phyloP scores from a whole-genome alignment of 2,888 invertebrate species.

The Tiliacea citrago region DNA sequence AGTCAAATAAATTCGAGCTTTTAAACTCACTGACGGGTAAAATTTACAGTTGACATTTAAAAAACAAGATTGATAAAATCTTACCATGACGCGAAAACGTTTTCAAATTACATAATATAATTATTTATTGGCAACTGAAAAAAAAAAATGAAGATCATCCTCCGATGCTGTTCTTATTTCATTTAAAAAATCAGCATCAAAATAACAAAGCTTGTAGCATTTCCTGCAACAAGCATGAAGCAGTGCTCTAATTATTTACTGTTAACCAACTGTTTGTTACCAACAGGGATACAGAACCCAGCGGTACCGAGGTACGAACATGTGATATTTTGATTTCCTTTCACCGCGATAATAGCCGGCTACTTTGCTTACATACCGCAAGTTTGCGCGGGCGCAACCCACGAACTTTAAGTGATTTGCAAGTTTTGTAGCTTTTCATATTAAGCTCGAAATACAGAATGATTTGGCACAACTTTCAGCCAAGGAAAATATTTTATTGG shows the following conservation, averaged over 20 bases:
- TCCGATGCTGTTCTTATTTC: background rate
- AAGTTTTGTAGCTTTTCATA: background rate
- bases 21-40: background rate
- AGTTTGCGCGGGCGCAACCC: slow-evolving; percentile 39
- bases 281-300: slow-evolving; percentile 10
- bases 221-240: slow-evolving; percentile 20
- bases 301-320: slow-evolving; percentile 51
- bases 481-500: background rate
- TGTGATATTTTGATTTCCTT: slow-evolving; percentile 73
- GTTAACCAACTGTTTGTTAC: slow-evolving; percentile 17
- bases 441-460: background rate
- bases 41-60: background rate
- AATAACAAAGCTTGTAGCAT: slow-evolving; percentile 3
- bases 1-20: background rate
- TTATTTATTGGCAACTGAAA: background rate
- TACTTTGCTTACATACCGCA: slow-evolving; percentile 64
- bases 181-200: background rate
- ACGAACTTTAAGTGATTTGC: slow-evolving; percentile 3
- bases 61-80: background rate
- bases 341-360: slow-evolving; percentile 69
- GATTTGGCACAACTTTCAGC: no score
- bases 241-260: slow-evolving; percentile 25
- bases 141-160: background rate
- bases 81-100: background rate
- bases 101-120: background rate